Evolutionary conservation across 2,888 invertebrate species (phyloP), one percentile per base, ranked within the genome.

Genomic region (Aleiodes leptofemur): DNA sequence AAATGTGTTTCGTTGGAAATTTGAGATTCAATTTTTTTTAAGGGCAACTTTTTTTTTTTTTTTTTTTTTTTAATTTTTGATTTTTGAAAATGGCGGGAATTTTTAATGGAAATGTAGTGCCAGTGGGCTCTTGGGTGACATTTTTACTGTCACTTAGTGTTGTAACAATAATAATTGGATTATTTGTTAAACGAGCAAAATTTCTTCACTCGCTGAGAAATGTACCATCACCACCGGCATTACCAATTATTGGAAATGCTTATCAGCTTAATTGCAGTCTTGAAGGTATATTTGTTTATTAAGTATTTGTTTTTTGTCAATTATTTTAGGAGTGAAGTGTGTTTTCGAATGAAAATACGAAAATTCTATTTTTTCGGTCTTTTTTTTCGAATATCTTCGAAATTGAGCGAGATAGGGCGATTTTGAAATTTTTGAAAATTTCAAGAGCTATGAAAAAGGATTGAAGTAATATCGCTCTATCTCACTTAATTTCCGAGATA

Each of bases 161-260:
- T 11, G 57, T 84, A 6, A 55, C 78, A 0, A 71, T 86, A 1
- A 4, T 85, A 1, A 14, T 82, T 14, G 8, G 72, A 2, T 13
- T 84, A 1, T 34, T 84, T 48, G 73, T 83, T 8, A 79, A 80
- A 69, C 81, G 87, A 34, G 79, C 72, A 9, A 85, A 78, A 61
- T 87, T 88, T 70, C 53, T 87, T 3, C 82, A 86, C 73, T 81
- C 82, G 0, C 74, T 88, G 34, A 80, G 85, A 16, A 84, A 83
- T 9, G 83, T 90, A 16, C 87, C 90, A 0, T 84, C 84, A 16
- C 90, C 89, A 2, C 76, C 61, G 1, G 86, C 88, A 0, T 68
- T 87, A 57, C 90, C 90, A 0, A 43, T 90, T n/a, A 80, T 90
- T 14, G 90, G 90, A 2, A 90, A 90, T 74, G 87, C 88, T 2